Conservation (phyloP, 1,140 invertebrate species). For the Carposina sasakii region DNA sequence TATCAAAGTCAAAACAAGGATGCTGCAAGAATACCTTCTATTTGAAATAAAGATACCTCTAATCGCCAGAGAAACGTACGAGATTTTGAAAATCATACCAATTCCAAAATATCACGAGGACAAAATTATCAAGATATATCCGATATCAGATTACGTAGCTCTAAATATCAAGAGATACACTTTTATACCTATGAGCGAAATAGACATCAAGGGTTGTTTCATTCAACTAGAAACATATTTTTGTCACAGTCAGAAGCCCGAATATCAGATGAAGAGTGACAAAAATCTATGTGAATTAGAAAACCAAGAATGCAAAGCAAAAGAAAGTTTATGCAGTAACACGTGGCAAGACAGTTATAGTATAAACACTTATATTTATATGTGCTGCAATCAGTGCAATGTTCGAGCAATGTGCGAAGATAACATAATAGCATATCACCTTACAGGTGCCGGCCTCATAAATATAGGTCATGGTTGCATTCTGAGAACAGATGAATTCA, state of each 20-base stretch:
- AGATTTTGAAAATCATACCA: not conserved
- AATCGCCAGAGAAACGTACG: not conserved
- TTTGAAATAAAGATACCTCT: slow-evolving; percentile 6
- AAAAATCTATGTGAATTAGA: not conserved
- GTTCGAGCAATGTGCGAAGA: slow-evolving; percentile 16
- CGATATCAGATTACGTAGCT: slow-evolving; percentile 3
- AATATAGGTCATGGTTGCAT: slow-evolving; percentile 12
- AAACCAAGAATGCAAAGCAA: slow-evolving; percentile 6
- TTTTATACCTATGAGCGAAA: slow-evolving; percentile 7
- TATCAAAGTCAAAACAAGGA: slow-evolving; percentile 7
- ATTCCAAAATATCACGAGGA: not conserved
- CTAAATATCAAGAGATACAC: slow-evolving; percentile 5
- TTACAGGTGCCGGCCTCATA: slow-evolving; percentile 7
- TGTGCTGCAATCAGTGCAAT: slow-evolving; percentile 16
- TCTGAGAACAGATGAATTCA: slow-evolving; percentile 14
- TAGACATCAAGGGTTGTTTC: not conserved
- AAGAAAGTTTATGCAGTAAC: slow-evolving; percentile 7
- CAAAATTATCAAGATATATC: not conserved
- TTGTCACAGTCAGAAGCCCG: not conserved
- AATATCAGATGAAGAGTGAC: slow-evolving; percentile 4
- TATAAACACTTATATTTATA: slow-evolving; percentile 8
- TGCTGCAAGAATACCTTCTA: slow-evolving; percentile 2
- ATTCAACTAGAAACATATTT: not conserved
- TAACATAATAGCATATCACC: slow-evolving; percentile 14
- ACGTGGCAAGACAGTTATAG: slow-evolving; percentile 5